phyloP scores from a whole-genome alignment of 2,888 invertebrate genomes.

The Agrilus biguttatus region DNA sequence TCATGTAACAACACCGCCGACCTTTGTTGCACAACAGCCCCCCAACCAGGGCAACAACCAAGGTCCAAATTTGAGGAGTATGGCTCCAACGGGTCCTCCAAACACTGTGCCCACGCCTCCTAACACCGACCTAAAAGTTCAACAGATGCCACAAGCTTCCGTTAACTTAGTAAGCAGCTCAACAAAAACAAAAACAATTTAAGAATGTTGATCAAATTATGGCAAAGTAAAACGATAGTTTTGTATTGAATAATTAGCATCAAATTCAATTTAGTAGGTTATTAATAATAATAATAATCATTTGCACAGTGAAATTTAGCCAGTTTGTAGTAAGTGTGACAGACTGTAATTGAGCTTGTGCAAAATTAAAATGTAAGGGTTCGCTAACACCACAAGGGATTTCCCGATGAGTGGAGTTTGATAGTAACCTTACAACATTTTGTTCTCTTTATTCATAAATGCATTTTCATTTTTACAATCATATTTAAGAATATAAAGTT shows the following conservation, averaged over 20 bases:
- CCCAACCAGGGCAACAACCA: slow-evolving; percentile 27
- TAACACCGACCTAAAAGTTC: slow-evolving; percentile 28
- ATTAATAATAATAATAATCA: too few relatives aligned
- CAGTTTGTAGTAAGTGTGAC: background rate
- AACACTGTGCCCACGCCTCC: slow-evolving; percentile 32
- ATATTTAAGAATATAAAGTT: too few relatives aligned
- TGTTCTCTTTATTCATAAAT: too few relatives aligned
- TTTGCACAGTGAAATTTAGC: too few relatives aligned
- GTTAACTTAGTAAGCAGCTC: slow-evolving; percentile 23
- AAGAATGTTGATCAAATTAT: too few relatives aligned
- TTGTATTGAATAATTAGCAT: too few relatives aligned
- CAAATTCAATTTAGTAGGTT: too few relatives aligned
- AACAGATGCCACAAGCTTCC: slow-evolving; percentile 18
- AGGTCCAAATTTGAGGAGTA: slow-evolving; percentile 23
- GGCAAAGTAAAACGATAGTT: too few relatives aligned
- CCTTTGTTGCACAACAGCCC: slow-evolving; percentile 20
- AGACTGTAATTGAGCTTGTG: background rate
- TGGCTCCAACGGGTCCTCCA: slow-evolving; percentile 27
- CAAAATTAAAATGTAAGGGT: background rate
- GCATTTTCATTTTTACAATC: too few relatives aligned
- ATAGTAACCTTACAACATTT: slow-evolving; percentile 5
- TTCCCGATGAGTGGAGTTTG: slow-evolving; percentile 3
- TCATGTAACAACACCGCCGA: slow-evolving; percentile 17
- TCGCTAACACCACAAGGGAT: slow-evolving; percentile 6
- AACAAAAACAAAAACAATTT: background rate